These are phyloP conservation scores for Paralichthys olivaceus DNA, from an alignment of 2,113 vertebrate species.

Conservation along the genomic window DNA sequence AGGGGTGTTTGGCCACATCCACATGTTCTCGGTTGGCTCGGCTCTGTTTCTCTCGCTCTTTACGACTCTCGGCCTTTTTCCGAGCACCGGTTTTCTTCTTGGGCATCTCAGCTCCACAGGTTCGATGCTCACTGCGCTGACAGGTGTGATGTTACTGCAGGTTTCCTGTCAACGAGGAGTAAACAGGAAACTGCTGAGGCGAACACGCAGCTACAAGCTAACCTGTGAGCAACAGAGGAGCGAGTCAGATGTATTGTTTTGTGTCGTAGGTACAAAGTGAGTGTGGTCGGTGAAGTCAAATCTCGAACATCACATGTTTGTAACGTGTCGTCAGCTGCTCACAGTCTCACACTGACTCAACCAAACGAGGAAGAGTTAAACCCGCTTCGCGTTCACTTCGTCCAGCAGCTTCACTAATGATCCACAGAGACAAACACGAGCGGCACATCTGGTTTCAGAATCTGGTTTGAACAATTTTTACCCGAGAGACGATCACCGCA, in stretches of 20 bases:
- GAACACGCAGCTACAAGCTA: neutral
- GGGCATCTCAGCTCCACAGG: slow-evolving; percentile 85
- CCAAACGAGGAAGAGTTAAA: neutral
- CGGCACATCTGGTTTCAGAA: neutral
- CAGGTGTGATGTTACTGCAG: neutral
- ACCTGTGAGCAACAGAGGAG: neutral
- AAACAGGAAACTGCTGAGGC: no score
- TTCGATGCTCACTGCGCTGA: neutral
- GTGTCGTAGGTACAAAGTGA: neutral
- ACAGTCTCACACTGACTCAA: neutral
- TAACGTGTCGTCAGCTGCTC: no score
- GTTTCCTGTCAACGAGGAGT: neutral
- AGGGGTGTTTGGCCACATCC: slow-evolving; percentile 96
- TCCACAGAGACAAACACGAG: neutral
- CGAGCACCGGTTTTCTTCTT: slow-evolving; percentile 98
- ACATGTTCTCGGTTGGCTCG: slow-evolving; percentile 88
- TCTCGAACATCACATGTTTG: no score
- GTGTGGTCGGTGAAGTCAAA: neutral
- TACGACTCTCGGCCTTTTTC: slow-evolving; percentile 96
- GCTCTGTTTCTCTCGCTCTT: slow-evolving; percentile 93
- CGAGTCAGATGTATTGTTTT: neutral
- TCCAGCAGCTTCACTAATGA: fast-evolving
- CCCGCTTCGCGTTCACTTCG: fast-evolving
- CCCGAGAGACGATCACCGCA: slow-evolving; percentile 2
- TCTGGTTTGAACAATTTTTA: slow-evolving; percentile 16